phyloP scores from a whole-genome alignment of 2,888 invertebrate genomes.

The Siphonodentalium dalli region DNA sequence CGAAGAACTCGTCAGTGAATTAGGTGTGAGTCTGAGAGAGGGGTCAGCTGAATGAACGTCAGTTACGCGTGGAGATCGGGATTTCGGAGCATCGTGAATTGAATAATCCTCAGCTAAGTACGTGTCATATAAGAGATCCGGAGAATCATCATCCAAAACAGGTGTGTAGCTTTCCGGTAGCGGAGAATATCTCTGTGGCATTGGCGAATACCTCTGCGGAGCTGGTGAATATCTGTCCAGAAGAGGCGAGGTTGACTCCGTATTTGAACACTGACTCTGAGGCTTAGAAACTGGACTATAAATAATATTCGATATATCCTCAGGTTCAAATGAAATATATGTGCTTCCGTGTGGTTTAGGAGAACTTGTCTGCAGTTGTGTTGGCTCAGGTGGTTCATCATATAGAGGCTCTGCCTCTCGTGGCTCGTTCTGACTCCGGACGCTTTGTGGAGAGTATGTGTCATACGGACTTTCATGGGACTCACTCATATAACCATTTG shows the following conservation, averaged over 20 bases:
- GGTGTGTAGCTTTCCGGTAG: too few species aligned
- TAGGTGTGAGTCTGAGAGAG: too few species aligned
- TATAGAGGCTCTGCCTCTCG: neutral
- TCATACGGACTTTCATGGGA: slow-evolving; percentile 29
- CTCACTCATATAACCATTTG: slow-evolving; percentile 38
- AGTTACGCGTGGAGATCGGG: too few species aligned
- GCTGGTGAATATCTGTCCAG: slow-evolving; percentile 47
- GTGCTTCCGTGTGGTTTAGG: slow-evolving; percentile 41
- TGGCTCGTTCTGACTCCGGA: slow-evolving; percentile 16
- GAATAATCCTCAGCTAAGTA: too few species aligned
- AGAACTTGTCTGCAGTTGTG: slow-evolving; percentile 6
- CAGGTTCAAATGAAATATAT: slow-evolving; percentile 56
- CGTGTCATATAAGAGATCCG: too few species aligned
- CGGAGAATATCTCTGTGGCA: too few species aligned
- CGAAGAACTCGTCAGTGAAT: too few species aligned
- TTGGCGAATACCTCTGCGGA: too few species aligned
- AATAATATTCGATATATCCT: slow-evolving; percentile 41
- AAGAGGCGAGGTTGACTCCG: slow-evolving; percentile 51
- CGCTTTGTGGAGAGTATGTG: slow-evolving; percentile 28
- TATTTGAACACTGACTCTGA: slow-evolving; percentile 45
- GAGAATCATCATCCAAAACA: too few species aligned
- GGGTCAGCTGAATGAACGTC: too few species aligned
- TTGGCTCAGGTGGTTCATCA: slow-evolving; percentile 23
- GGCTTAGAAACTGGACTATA: slow-evolving; percentile 33
- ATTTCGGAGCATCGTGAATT: too few species aligned